Conservation (phyloP, 2,113 vertebrate species). For the Terrapene triunguis region DNA sequence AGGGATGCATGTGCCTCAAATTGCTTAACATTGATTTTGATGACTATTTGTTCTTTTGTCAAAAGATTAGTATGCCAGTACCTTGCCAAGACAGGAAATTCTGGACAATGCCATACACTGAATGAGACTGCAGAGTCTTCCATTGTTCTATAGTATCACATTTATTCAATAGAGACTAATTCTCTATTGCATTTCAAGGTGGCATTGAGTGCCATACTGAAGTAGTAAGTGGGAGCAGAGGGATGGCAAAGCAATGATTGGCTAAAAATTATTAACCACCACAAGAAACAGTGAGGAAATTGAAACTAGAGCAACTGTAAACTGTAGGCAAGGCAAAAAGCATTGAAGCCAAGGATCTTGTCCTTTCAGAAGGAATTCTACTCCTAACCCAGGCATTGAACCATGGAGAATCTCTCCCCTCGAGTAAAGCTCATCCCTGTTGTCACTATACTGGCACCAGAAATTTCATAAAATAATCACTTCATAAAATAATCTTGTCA, state of each 20-base stretch:
- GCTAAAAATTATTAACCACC: not conserved
- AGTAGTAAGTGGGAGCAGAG: not conserved
- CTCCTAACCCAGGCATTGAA: not conserved
- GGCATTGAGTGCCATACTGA: not conserved
- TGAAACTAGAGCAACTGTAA: not conserved
- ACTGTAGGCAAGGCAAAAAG: not conserved
- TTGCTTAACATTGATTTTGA: accelerated
- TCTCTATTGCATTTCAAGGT: not conserved
- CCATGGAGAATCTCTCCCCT: not conserved
- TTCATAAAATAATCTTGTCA: not conserved
- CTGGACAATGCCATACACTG: not conserved
- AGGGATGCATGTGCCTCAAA: accelerated
- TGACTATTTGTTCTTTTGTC: not conserved
- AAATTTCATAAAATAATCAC: not conserved
- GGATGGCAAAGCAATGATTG: not conserved
- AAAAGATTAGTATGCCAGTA: not conserved
- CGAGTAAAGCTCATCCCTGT: not conserved
- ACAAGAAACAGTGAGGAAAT: not conserved
- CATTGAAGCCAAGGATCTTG: not conserved
- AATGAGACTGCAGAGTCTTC: not conserved
- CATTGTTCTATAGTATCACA: not conserved
- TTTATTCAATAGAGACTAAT: not conserved
- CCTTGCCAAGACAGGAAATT: not conserved
- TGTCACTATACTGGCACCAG: not conserved
- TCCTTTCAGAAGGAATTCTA: not conserved